phyloP scores from a whole-genome alignment of 2,888 invertebrate genomes.

The Apomyelois bistriatella region DNA sequence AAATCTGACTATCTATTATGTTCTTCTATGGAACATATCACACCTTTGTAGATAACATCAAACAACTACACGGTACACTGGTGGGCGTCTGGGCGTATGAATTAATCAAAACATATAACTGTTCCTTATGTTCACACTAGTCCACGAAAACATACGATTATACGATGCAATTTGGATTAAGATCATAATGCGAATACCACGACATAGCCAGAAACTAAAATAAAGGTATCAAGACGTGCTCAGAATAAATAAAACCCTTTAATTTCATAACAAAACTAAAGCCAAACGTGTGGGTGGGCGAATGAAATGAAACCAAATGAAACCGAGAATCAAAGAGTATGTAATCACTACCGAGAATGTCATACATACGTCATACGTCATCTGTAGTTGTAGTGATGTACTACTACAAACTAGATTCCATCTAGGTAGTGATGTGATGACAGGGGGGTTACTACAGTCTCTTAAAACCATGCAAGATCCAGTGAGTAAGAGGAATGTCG shows the following conservation, averaged over 20 bases:
- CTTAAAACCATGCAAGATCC: too few relatives aligned
- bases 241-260: conserved; percentile 47
- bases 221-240: conserved; percentile 46
- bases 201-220: conserved; percentile 38
- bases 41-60: conserved; percentile 38
- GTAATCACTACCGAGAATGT: too few relatives aligned
- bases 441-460: too few relatives aligned
- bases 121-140: conserved; percentile 51
- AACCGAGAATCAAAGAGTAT: conserved; percentile 2
- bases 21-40: conserved; percentile 51
- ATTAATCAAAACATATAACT: conserved; percentile 67
- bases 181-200: conserved; percentile 34
- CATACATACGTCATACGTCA: conserved; percentile 36
- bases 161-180: conserved; percentile 33
- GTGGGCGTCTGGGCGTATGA: conserved; percentile 64
- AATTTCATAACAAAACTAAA: conserved; percentile 49
- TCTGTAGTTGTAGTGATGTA: too few relatives aligned
- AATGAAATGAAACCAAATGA: conserved; percentile 15
- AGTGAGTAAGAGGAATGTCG: too few relatives aligned
- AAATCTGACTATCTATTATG: conserved; percentile 31
- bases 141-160: conserved; percentile 37
- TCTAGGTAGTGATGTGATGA: too few relatives aligned
- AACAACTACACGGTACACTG: conserved; percentile 33
- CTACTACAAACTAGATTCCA: too few relatives aligned
- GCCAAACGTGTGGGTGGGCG: conserved; percentile 42